A percentile compares a stretch with the other conserved stretches of the same genome.
Evolutionary conservation across 92 coral and sea anemone genomes (phyloP).

Genomic region (Hydrozoanthus gracilis): DNA sequence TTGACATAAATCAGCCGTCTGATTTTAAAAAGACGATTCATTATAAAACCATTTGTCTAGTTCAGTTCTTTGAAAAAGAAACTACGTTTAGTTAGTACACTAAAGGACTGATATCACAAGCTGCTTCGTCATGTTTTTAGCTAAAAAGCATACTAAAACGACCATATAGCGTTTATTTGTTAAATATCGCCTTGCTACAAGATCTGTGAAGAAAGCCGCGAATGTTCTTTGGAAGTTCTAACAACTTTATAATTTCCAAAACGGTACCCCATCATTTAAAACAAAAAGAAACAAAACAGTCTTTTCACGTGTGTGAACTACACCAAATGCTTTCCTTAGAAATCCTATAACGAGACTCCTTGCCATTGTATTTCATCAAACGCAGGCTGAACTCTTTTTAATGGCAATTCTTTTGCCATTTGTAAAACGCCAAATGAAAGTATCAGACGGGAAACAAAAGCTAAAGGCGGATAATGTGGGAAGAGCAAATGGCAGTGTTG

Average conservation of each 20-base stretch:
- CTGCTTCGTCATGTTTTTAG: neutral
- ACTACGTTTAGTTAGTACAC: neutral
- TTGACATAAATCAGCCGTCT: too few relatives aligned
- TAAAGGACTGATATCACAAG: neutral
- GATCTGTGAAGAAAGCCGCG: neutral
- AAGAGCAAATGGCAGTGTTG: conserved; percentile 14
- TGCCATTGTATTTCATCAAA: neutral
- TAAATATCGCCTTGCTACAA: neutral
- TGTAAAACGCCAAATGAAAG: conserved; percentile 1
- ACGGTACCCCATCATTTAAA: conserved; percentile 8
- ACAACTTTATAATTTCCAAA: conserved; percentile 10
- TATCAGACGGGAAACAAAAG: conserved; percentile 19
- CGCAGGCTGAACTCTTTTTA: conserved; percentile 7
- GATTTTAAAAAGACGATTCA: too few relatives aligned
- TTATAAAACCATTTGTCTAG: too few relatives aligned
- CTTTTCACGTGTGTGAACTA: conserved; percentile 34
- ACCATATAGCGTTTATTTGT: neutral
- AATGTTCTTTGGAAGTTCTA: neutral
- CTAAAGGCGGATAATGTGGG: conserved; percentile 13
- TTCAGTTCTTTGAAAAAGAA: neutral
- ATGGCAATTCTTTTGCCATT: conserved; percentile 7
- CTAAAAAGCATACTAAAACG: neutral
- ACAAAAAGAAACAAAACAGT: neutral
- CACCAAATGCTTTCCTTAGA: conserved; percentile 18
- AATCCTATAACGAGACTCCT: neutral